A percentile compares a stretch with the other conserved stretches of the same genome.
These are phyloP conservation scores for Actinostola sp. DNA, from an alignment of 92 coral and sea anemone species.

Conservation along the genomic window DNA sequence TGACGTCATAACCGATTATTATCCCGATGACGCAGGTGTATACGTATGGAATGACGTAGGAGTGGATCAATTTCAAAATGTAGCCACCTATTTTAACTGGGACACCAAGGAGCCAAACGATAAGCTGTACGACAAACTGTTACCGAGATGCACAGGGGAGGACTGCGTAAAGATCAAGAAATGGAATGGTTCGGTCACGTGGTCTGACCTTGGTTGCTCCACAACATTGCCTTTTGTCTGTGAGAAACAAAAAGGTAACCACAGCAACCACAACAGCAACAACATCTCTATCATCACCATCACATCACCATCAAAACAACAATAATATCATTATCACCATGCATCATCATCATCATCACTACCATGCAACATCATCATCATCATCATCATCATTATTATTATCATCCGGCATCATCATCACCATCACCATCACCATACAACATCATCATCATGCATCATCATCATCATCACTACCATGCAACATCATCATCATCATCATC, in stretches of 20 bases:
- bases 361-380: too few relatives aligned
- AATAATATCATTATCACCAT: too few relatives aligned
- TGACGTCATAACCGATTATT: too few relatives aligned
- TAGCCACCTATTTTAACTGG: constrained; percentile 86
- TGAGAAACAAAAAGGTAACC: constrained; percentile 80
- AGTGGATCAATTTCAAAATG: constrained; percentile 70
- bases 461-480: too few relatives aligned
- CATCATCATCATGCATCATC: too few relatives aligned
- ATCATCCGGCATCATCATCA: too few relatives aligned
- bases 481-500: too few relatives aligned
- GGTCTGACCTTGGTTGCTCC: constrained; percentile 85
- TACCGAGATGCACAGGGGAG: constrained; percentile 84
- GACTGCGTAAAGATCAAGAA: constrained; percentile 90
- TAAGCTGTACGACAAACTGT: constrained; percentile 65
- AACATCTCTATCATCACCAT: too few relatives aligned
- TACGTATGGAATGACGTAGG: constrained; percentile 94
- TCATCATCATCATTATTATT: too few relatives aligned
- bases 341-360: too few relatives aligned
- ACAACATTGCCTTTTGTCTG: constrained; percentile 83
- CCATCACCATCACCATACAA: too few relatives aligned
- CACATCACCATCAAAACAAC: background rate
- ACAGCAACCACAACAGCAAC: background rate
- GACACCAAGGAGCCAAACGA: constrained; percentile 91
- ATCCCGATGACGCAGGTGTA: constrained; percentile 44
- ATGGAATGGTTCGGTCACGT: constrained; percentile 74